Evolutionary conservation across 2,797 vertebrate species (phyloP), one percentile per base, ranked within the genome.

Genomic region (Gambelia wislizenii): DNA sequence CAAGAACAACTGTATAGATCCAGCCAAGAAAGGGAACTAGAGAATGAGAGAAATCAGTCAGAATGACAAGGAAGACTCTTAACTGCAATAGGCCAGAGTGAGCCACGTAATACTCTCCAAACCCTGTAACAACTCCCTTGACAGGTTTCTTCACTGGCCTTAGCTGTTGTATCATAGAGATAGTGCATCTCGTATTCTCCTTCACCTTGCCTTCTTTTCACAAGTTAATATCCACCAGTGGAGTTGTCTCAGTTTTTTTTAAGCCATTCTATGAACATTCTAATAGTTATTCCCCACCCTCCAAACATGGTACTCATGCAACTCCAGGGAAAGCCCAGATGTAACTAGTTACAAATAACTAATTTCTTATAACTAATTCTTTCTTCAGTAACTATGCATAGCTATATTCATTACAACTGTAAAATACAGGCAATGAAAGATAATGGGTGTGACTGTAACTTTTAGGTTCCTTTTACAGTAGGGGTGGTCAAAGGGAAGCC

Each of bases 161-260:
- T 70, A 25, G 33, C 52, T 33, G 30, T 8, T 69, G 30, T 6
- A 70, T 13, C 25, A 6, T 18, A 20, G 20, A 56, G 83, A 95
- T 89, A 86, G 56, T 91, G 79, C 90, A 81, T 54, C 75, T 27
- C 90, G 70, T 85, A 89, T 93, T 87, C 80, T 92, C 74, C 75
- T 88, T 93, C 90, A 90, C 93, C 92, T 85, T 94, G 85, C 85
- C 93, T 93, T 93, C 61, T 30, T n/a, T 42, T n/a, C 27, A 93
- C 74, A 85, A 82, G 12, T 13, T 36, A 39, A 39, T 67, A 42
- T 72, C n/a, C 30, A 70, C 33, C 8, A 70, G 18, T 36, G 12
- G 22, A 56, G 22, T 72, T 44, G 30, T 22, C 44, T 22, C 42
- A 59, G 52, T 67, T 39, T 47, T n/a, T 75, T 30, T 74, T 7